Evolutionary conservation across 2,113 vertebrate species (phyloP), one percentile per base, ranked within the genome.

Genomic region (Mormyrus lacerda): DNA sequence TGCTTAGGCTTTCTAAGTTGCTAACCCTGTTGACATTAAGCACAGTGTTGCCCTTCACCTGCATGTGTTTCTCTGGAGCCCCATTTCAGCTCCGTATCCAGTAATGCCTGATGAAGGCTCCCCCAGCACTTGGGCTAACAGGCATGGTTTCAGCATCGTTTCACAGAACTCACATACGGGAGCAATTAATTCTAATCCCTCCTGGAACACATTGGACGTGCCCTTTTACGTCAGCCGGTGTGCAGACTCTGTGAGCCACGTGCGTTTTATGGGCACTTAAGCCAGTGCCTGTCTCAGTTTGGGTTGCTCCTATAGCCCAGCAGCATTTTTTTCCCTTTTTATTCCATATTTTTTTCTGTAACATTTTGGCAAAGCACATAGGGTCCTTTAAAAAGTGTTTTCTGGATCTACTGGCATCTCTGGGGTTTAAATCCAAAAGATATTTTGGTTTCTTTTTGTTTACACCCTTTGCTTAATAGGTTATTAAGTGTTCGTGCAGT

Each of bases 131-230:
- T 10, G n/a, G 27, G 45, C 44, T 88, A 24, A 31, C 61, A 73
- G 61, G 44, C 73, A 1, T 79, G 42, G 19, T 19, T 47, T 35
- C 5, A 24, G 87, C 27, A 65, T 88, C 65, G 31, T 89, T 83
- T 55, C 73, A 51, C 47, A 89, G 69, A 89, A 51, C 19, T 35
- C 88, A 3, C 73, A 9, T 83, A 73, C 83, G 69, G 88, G 88
- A 89, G 88, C 88, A 82, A 89, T 89, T 89, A 83, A 44, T 79
- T 31, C 15, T 44, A 50, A 24, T n/a, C 73, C 35, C 48, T 69
- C 17, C 27, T 8, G n/a, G 84, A 48, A 24, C 53, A 88, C 42
- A 8, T 39, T 44, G 53, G 24, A 50, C 44, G 31, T 82, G 27
- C 61, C 31, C 48, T 89, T 55, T 55, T 89, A 73, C 69, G 27